These are phyloP conservation scores for Cataglyphis cursor DNA, from an alignment of 2,888 invertebrate species.

Conservation along the genomic window DNA sequence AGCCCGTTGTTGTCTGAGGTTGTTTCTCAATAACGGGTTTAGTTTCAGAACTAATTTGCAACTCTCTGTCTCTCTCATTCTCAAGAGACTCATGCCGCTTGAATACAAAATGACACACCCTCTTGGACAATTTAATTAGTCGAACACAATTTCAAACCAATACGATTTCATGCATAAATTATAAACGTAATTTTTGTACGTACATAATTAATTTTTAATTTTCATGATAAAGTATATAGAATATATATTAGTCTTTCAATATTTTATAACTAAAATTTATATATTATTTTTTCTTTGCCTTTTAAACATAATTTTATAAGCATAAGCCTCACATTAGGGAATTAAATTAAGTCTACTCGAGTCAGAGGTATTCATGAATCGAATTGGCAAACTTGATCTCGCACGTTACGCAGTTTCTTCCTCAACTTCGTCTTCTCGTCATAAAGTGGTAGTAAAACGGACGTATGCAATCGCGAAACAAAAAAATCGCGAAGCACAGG, in stretches of 20 bases:
- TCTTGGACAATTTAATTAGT: constrained; percentile 38
- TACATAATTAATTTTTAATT: not conserved
- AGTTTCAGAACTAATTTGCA: constrained; percentile 47
- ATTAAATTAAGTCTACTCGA: not conserved
- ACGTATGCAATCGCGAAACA: constrained; percentile 4
- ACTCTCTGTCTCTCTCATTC: not conserved
- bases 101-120: constrained; percentile 17
- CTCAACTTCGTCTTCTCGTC: constrained; percentile 21
- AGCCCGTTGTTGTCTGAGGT: not conserved
- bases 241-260: not conserved
- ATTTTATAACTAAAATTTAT: not conserved
- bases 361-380: not conserved
- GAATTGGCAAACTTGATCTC: constrained; percentile 21
- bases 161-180: not conserved
- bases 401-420: constrained; percentile 15
- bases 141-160: constrained; percentile 15
- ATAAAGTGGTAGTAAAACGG: constrained; percentile 24
- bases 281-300: not conserved
- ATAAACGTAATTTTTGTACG: not conserved
- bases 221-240: not conserved
- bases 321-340: not conserved
- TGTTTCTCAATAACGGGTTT: constrained; percentile 21
- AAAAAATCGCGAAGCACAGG: constrained; percentile 10
- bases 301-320: not conserved
- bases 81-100: constrained; percentile 37